A percentile compares a stretch with the other conserved stretches of the same genome.
Evolutionary conservation across 2,797 vertebrate species (phyloP).

Genomic region (Coccyzus lansbergi): DNA sequence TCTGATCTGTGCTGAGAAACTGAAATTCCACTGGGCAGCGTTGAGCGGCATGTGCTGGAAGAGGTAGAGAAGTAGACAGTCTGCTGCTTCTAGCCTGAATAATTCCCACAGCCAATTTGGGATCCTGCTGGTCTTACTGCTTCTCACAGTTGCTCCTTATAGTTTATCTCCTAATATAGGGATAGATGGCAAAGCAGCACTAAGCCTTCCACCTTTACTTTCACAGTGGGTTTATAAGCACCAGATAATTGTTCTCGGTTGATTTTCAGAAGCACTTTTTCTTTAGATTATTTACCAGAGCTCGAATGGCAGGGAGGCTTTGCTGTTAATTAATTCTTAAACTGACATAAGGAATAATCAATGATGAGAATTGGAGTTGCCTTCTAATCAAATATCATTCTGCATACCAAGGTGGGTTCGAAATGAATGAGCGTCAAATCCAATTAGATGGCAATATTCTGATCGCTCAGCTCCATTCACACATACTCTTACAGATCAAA

Average conservation of each 20-base stretch:
- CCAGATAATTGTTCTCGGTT: background rate
- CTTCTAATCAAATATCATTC: slow-evolving; percentile 48
- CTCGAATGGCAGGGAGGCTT: background rate
- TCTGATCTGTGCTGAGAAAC: background rate
- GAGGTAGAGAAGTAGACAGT: background rate
- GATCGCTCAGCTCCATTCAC: background rate
- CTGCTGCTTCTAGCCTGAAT: background rate
- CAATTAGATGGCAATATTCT: background rate
- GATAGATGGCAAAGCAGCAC: background rate
- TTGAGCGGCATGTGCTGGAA: fast-evolving
- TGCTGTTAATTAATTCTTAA: slow-evolving; percentile 31
- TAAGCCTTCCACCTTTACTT: background rate
- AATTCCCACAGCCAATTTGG: background rate
- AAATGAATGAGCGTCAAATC: slow-evolving; percentile 30
- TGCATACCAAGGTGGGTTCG: background rate
- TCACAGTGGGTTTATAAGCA: background rate
- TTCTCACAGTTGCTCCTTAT: background rate
- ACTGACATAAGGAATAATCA: slow-evolving; percentile 16
- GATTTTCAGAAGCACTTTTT: background rate
- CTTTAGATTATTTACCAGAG: background rate
- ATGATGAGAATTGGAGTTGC: slow-evolving; percentile 33
- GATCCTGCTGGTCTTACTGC: background rate
- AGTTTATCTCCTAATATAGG: background rate
- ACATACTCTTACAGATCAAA: background rate
- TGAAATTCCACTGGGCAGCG: background rate